Base-by-base conservation (phyloP, 2,888 invertebrate genomes). In the Arrhopalites spinosus region DNA sequence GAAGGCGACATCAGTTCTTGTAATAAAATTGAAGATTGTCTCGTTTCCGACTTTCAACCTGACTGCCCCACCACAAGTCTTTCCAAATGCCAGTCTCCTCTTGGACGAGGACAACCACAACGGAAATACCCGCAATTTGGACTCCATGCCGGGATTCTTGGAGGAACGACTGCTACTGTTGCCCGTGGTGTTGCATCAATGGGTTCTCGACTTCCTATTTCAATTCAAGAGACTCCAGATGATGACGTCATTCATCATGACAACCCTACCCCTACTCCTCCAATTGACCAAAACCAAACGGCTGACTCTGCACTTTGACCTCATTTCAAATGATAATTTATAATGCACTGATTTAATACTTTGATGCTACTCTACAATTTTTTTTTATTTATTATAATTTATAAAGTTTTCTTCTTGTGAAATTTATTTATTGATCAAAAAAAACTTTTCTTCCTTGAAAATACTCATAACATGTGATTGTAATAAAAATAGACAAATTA, bases 1-100 rank as follows among this genome's bases (percentile, higher is more conserved):
- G 80, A 78, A 61, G 92, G 92, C 85, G 92, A 92, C 86, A 93
- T 93, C 85, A 93, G 93, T 81, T 92, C 92, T 79, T 93, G 93
- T 86, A 92, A 93, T 87, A 93, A 93, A 88, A 91, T 88, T 81
- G 80, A 80, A 64, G 78, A 78, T 67, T 81, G 80, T 76, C 80
- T 81, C 13, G 75, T 72, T 36, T 82, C 81, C 13, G 82, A 81
- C 73, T 81, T 78, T 74, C 81, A 79, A 84, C 92, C 92, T 1
- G 92, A 92, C 85, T 88, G 91, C 87, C 92, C 92, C 25, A 90
- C 90, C 11, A 36, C 36, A 36, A 36, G 3, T 11, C 36, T 36
- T 11, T 11, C 5, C 5, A 3, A 36, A 36, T 92, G 92, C 88
- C 91, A 61, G 90, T 90, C 78, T 90, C 90, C 15, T 87, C 92